Evolutionary conservation across 2,113 vertebrate genomes (phyloP).

Genomic region (Lucifuga dentata): DNA sequence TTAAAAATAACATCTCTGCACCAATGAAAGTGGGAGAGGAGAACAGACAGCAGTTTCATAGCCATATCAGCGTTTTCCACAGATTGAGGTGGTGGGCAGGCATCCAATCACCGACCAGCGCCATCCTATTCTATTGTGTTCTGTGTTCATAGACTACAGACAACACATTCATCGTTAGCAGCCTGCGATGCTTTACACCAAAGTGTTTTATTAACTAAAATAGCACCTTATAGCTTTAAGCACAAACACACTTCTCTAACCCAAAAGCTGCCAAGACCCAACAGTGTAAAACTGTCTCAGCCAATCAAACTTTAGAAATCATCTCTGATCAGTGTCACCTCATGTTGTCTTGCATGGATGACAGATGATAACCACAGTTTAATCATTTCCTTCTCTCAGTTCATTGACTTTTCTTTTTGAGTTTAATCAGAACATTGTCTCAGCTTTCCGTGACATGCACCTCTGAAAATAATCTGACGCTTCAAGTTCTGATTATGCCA

Average conservation of each 20-base stretch:
- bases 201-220: too few species aligned
- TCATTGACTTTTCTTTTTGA: conserved; percentile 21
- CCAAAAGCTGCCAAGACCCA: not conserved
- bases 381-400: conserved; percentile 1
- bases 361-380: conserved; percentile 19
- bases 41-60: too few species aligned
- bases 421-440: conserved; percentile 29
- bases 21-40: too few species aligned
- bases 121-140: too few species aligned
- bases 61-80: too few species aligned
- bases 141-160: too few species aligned
- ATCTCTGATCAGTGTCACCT: conserved; percentile 11
- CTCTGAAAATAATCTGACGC: conserved; percentile 32
- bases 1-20: too few species aligned
- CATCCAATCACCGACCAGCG: too few species aligned
- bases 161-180: too few species aligned
- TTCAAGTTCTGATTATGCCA: conserved; percentile 60
- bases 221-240: too few species aligned
- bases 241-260: not conserved
- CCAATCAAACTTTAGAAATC: not conserved
- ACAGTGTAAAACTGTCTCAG: conserved; percentile 5
- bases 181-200: too few species aligned
- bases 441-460: not conserved
- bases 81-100: too few species aligned
- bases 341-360: conserved; percentile 7